These are phyloP conservation scores for Mimachlamys varia DNA, from an alignment of 2,888 invertebrate genomes.

Conservation along the genomic window DNA sequence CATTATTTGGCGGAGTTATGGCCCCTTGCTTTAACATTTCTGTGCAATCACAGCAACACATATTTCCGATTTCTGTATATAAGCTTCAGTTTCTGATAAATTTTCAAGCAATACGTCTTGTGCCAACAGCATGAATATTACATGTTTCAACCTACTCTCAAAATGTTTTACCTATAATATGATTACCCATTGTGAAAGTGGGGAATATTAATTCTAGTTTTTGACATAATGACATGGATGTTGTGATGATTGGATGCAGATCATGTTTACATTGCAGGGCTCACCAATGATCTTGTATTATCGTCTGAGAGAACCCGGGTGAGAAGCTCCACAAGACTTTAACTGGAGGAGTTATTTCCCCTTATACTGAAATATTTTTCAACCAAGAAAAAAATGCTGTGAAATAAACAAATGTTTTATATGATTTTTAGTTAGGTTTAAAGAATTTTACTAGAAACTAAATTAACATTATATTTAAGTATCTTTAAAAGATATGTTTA, in stretches of 20 bases:
- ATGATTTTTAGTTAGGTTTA: neutral
- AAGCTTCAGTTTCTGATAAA: no score
- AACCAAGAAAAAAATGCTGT: no score
- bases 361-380: neutral
- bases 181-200: no score
- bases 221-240: neutral
- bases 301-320: constrained; percentile 61
- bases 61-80: no score
- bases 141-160: no score
- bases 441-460: neutral
- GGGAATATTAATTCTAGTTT: no score
- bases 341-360: neutral
- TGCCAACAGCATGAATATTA: no score
- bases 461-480: neutral
- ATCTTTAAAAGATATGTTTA: neutral
- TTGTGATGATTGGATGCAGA: neutral
- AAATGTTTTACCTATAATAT: no score
- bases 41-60: no score
- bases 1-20: no score
- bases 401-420: neutral
- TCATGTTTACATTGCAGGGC: constrained; percentile 61
- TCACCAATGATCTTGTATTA: constrained; percentile 76
- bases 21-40: no score
- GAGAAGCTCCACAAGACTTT: constrained; percentile 2
- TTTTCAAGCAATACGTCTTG: no score